These are phyloP conservation scores for Conger conger DNA, from an alignment of 2,113 vertebrate species.

Conservation along the genomic window DNA sequence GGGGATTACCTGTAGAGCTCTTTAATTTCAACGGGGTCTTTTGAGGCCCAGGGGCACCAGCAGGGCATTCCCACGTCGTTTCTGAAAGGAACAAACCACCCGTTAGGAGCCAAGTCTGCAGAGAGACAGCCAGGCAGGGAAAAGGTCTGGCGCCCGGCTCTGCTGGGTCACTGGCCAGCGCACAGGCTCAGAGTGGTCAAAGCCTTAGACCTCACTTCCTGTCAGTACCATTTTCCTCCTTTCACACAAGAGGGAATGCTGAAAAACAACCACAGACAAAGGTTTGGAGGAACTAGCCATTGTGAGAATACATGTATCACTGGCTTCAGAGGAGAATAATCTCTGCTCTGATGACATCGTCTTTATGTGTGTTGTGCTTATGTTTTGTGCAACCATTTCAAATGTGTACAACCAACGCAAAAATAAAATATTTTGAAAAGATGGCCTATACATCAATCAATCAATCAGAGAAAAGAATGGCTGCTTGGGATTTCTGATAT, in stretches of 20 bases:
- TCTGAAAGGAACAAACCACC: not conserved
- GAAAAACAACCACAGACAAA: not conserved
- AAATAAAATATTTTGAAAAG: not conserved
- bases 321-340: not conserved
- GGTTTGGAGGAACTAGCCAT: not conserved
- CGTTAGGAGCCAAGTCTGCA: not conserved
- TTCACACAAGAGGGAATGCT: not conserved
- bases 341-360: not conserved
- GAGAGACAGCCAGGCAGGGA: not conserved
- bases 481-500: not conserved
- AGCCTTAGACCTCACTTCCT: not conserved
- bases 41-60: not conserved
- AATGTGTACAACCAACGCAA: not conserved
- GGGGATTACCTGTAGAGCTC: not conserved
- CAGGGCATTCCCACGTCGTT: not conserved
- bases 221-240: not conserved
- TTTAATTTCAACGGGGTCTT: not conserved
- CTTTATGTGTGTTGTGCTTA: not conserved
- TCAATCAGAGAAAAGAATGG: not conserved
- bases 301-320: not conserved
- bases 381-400: not conserved
- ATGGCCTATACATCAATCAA: not conserved
- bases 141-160: not conserved
- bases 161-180: not conserved
- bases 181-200: not conserved